phyloP scores from a whole-genome alignment of 2,888 invertebrate genomes.

The Stratiomys singularior region DNA sequence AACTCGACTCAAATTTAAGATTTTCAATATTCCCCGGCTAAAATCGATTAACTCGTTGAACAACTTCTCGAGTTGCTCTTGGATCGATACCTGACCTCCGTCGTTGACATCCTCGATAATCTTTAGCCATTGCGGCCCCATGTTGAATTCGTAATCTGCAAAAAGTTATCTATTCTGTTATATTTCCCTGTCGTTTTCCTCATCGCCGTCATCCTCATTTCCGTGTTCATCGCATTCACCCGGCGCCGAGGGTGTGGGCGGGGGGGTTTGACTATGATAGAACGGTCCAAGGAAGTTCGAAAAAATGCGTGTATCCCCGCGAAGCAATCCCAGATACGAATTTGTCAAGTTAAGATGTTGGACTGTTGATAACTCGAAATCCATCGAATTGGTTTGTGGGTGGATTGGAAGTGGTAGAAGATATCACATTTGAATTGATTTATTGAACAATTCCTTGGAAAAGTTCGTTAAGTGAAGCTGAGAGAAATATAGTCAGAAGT shows the following conservation, averaged over 20 bases:
- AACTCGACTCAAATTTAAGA: not conserved
- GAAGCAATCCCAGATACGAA: not conserved
- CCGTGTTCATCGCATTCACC: not conserved
- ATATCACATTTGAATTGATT: conserved; percentile 14
- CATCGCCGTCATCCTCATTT: not conserved
- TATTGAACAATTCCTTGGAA: not conserved
- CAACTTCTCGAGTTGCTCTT: not conserved
- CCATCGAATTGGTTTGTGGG: too few species aligned
- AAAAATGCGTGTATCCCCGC: not conserved
- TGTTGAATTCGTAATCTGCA: not conserved
- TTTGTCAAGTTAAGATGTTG: conserved; percentile 4
- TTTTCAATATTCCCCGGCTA: not conserved
- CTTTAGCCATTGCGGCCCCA: not conserved
- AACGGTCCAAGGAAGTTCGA: not conserved
- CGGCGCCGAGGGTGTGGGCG: not conserved
- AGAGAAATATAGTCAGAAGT: conserved; percentile 1
- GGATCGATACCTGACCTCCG: not conserved
- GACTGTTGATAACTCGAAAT: not conserved
- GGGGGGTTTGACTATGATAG: not conserved
- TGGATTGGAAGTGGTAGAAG: not conserved
- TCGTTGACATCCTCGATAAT: not conserved
- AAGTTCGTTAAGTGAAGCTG: not conserved
- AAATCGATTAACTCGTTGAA: conserved; percentile 4
- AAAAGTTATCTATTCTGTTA: not conserved
- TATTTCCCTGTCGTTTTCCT: not conserved